phyloP scores from a whole-genome alignment of 2,113 vertebrate species.

The Hypanus sabinus region DNA sequence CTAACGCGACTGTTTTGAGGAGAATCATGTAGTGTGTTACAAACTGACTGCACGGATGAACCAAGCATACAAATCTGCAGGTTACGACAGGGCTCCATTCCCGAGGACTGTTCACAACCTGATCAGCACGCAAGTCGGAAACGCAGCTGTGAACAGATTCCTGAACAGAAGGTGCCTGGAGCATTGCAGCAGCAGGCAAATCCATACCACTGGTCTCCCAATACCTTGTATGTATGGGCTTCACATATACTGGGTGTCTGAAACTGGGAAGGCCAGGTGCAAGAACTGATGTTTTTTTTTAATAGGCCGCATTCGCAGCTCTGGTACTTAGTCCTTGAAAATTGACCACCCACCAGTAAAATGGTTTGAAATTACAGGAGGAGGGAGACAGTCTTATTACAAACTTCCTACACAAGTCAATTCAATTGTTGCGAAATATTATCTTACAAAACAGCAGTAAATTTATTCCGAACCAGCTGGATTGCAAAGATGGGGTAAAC shows the following conservation, averaged over 20 bases:
- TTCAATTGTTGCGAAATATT: background rate
- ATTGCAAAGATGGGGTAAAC: conserved; percentile 43
- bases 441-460: background rate
- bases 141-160: too few species aligned
- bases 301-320: background rate
- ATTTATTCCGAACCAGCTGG: background rate
- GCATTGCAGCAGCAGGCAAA: too few species aligned
- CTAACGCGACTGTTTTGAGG: background rate
- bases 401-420: background rate
- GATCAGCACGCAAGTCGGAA: too few species aligned
- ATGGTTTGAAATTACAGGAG: background rate
- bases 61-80: background rate
- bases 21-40: background rate
- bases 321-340: background rate
- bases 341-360: background rate
- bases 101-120: too few species aligned
- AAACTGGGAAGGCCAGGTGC: too few species aligned
- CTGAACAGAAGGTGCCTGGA: too few species aligned
- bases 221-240: too few species aligned
- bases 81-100: too few species aligned
- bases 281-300: too few species aligned
- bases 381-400: background rate
- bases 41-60: background rate
- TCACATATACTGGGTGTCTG: too few species aligned
- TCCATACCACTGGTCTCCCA: too few species aligned